Percentiles rank a stretch among this genome's conserved stretches.
These are phyloP conservation scores for Pristionchus japonicus DNA, from an alignment of 2,888 invertebrate species.

Conservation along the genomic window DNA sequence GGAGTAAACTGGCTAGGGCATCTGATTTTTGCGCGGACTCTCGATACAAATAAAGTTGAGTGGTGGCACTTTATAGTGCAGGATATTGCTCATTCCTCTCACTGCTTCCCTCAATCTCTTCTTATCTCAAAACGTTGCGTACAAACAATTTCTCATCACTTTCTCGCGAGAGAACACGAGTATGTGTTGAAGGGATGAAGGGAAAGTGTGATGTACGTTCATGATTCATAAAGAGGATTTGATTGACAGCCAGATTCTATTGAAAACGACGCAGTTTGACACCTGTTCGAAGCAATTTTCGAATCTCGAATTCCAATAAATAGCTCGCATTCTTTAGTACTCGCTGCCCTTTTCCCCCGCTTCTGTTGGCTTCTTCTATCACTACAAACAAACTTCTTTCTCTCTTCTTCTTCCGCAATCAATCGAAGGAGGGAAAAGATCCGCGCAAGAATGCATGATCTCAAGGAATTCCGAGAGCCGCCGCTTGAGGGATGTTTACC, in stretches of 20 bases:
- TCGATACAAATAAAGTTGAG: constrained; percentile 15
- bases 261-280: constrained; percentile 21
- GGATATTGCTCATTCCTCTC: constrained; percentile 7
- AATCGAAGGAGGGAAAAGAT: not conserved
- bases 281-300: not conserved
- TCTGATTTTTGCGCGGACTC: constrained; percentile 1
- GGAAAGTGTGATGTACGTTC: not conserved
- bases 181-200: not conserved
- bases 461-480: not conserved
- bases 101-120: not conserved
- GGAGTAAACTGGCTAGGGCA: not conserved
- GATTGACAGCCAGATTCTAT: constrained; percentile 30
- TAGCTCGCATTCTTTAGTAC: not conserved
- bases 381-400: constrained; percentile 5
- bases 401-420: constrained; percentile 18
- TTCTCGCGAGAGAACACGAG: not conserved
- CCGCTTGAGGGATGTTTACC: not conserved
- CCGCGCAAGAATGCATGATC: constrained; percentile 36
- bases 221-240: constrained; percentile 30
- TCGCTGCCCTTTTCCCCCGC: constrained; percentile 16
- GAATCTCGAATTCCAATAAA: not conserved
- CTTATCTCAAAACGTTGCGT: constrained; percentile 13
- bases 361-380: constrained; percentile 2
- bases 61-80: constrained; percentile 27
- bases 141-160: constrained; percentile 11